Percentiles rank a stretch among this genome's conserved stretches.
Conservation (phyloP, 1,140 invertebrate species). For the Trichonephila inaurata region DNA sequence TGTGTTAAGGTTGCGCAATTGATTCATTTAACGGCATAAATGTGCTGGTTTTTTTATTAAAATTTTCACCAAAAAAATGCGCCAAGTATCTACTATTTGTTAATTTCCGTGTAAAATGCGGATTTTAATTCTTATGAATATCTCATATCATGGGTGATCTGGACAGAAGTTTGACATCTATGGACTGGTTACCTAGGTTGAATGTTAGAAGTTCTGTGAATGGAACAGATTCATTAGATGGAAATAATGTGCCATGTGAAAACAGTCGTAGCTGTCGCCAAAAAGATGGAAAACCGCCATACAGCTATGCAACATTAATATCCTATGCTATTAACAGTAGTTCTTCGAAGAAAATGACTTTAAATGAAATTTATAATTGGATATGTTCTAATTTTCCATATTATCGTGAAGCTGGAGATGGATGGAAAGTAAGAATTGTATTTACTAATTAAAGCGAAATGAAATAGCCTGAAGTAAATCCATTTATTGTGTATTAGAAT, state of each 20-base stretch:
- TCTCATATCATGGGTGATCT: constrained; percentile 80
- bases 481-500: not conserved
- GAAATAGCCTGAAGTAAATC: not conserved
- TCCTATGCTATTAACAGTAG: constrained; percentile 87
- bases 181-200: constrained; percentile 84
- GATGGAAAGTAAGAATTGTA: constrained; percentile 85
- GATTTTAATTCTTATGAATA: constrained; percentile 2
- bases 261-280: constrained; percentile 70
- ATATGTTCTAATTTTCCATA: constrained; percentile 83
- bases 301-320: constrained; percentile 88
- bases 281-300: constrained; percentile 83
- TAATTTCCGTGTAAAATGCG: constrained; percentile 31
- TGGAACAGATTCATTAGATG: constrained; percentile 77
- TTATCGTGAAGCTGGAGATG: constrained; percentile 86
- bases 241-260: constrained; percentile 50
- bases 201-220: constrained; percentile 80
- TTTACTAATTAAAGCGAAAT: not conserved
- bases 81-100: not conserved
- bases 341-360: constrained; percentile 83
- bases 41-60: constrained; percentile 9
- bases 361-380: constrained; percentile 83
- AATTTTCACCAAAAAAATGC: not conserved
- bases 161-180: constrained; percentile 83
- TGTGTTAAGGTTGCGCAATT: constrained; percentile 69
- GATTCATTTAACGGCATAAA: constrained; percentile 19